These are phyloP conservation scores for Phaenicophaeus curvirostris DNA, from an alignment of 2,797 vertebrate genomes.

Conservation along the genomic window DNA sequence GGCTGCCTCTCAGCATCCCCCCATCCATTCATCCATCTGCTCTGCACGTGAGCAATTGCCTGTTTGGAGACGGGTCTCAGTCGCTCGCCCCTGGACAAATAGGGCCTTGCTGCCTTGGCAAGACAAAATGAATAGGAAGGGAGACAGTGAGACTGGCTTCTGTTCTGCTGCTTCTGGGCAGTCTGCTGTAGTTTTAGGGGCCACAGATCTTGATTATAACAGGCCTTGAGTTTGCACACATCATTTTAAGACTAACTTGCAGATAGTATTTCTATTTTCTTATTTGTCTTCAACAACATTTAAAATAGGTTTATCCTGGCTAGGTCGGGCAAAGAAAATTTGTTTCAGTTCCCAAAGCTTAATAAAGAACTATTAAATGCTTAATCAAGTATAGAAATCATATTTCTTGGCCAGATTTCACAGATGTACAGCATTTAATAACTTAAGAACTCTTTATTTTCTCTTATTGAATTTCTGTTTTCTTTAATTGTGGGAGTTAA, in stretches of 20 bases:
- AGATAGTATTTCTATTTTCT: not conserved
- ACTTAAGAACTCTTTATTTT: constrained; percentile 19
- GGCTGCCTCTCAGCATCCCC: not conserved
- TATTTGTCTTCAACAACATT: not conserved
- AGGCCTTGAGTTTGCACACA: not conserved
- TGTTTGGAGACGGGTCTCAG: accelerated
- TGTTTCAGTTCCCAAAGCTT: not conserved
- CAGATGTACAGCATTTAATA: constrained; percentile 16
- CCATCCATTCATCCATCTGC: not conserved
- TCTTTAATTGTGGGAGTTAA: constrained; percentile 24
- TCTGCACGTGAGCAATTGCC: accelerated
- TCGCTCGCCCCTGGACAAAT: not conserved
- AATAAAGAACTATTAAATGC: not conserved
- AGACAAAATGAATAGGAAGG: not conserved
- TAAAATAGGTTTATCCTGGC: not conserved
- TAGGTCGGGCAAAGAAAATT: not conserved
- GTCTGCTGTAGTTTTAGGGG: not conserved
- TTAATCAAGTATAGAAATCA: not conserved
- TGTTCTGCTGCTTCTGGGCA: not conserved
- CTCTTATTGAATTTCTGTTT: constrained; percentile 39
- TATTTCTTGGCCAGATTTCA: not conserved
- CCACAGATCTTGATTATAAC: not conserved
- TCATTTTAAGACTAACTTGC: not conserved
- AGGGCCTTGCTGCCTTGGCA: not conserved
- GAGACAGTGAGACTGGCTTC: not conserved